Base-by-base conservation (phyloP, 1,140 invertebrate genomes). In the Philopotamus ludificatus region DNA sequence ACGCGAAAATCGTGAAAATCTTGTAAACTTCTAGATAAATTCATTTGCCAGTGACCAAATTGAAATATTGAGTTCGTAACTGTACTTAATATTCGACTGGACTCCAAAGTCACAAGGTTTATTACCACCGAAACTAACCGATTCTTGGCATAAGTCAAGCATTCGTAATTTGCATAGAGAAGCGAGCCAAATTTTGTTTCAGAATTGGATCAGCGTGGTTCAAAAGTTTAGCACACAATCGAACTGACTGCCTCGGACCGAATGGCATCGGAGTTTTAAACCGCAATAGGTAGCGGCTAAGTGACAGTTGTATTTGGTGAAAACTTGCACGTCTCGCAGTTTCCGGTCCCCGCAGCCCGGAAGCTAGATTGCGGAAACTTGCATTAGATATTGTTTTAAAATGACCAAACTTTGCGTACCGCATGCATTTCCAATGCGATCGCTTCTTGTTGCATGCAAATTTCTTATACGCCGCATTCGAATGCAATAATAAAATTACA, bases 331-430 rank as follows among this genome's bases (percentile, higher is more conserved):
- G 10, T 12, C n/a, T 34, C 28, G 4, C 28, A 34, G 28, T 34
- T 34, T 12, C 28, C 28, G 12, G 28, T 34, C 12, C n/a, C n/a
- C n/a, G n/a, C n/a, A n/a, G n/a, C n/a, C n/a, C 8, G 4, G 44
- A 9, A 7, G 4, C 4, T 15, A 20, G 15, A 47, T 8, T 47
- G 44, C 15, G 44, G 44, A 47, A 47, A 47, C 44, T 47, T 47
- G 4, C 18, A 20, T 47, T 47, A 9, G 44, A 47, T 47, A 47
- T 47, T 47, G 44, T 47, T 47, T 47, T 47, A 47, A 47, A 47
- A 47, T 47, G 44, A 20, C 44, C 44, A 15, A 47, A 47, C 8
- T 47, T 47, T 47, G 18, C 10, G 8, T 20, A 20, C 10, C 10
- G 10, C 7, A 12, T 20, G 44, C 15, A 47, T 47, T 47, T 12